A percentile compares a stretch with the other conserved stretches of the same genome.
Conservation (phyloP, 92 coral and sea anemone species). For the Umimayanthus chanpuru region DNA sequence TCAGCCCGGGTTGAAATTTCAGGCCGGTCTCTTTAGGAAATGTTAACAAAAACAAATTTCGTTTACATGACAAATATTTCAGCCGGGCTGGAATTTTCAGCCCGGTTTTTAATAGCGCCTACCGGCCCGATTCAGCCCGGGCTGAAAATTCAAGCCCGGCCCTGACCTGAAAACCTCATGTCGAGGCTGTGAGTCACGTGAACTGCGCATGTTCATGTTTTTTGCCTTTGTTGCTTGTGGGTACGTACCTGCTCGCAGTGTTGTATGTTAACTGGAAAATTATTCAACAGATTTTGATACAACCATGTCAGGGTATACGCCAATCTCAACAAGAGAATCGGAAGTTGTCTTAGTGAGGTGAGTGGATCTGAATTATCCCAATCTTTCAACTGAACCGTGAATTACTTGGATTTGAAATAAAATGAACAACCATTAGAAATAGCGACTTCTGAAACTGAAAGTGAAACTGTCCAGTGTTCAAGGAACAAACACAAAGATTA, state of each 20-base stretch:
- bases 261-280: not conserved
- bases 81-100: too few species aligned
- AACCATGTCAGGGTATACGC: constrained; percentile 15
- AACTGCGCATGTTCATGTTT: not conserved
- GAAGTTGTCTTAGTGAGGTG: constrained; percentile 31
- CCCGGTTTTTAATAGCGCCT: too few species aligned
- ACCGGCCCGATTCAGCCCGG: too few species aligned
- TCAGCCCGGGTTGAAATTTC: too few species aligned
- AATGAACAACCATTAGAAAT: not conserved
- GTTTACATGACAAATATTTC: too few species aligned
- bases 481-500: not conserved
- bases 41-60: too few species aligned
- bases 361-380: not conserved
- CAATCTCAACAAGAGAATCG: constrained; percentile 18
- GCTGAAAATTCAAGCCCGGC: too few species aligned
- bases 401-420: not conserved
- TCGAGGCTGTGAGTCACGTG: constrained; percentile 8
- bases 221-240: not conserved
- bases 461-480: not conserved
- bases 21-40: too few species aligned
- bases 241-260: not conserved
- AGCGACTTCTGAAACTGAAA: not conserved
- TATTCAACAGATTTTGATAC: not conserved
- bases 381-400: not conserved
- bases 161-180: not conserved